These are phyloP conservation scores for Drosophila hydei DNA, from an alignment of 1,140 invertebrate genomes.

Conservation along the genomic window DNA sequence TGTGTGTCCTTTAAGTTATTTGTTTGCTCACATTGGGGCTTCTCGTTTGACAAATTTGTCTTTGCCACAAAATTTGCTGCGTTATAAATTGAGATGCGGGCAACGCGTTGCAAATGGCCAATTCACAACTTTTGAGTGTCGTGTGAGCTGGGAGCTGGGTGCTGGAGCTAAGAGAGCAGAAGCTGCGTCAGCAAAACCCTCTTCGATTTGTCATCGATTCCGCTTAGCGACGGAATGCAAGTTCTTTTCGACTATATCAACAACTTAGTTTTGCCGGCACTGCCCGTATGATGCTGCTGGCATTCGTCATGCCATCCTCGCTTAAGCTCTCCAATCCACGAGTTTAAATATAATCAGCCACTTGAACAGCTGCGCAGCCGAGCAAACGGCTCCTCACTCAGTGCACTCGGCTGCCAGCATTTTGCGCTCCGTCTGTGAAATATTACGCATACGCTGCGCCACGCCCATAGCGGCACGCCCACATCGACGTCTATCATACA, in stretches of 20 bases:
- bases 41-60: constrained; percentile 68
- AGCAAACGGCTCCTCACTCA: constrained; percentile 42
- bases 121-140: constrained; percentile 29
- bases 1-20: constrained; percentile 62
- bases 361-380: constrained; percentile 76
- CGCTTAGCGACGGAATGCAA: constrained; percentile 6
- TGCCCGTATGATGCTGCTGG: neutral
- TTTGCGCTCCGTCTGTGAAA: constrained; percentile 47
- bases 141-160: constrained; percentile 2
- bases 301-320: constrained; percentile 8
- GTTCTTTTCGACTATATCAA: constrained; percentile 25
- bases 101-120: constrained; percentile 21
- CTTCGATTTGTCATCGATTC: constrained; percentile 6
- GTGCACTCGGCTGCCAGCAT: constrained; percentile 22
- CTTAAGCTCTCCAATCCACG: constrained; percentile 27
- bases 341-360: constrained; percentile 75
- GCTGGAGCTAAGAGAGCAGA: neutral
- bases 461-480: constrained; percentile 66
- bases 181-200: constrained; percentile 4
- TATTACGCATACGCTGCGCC: constrained; percentile 69
- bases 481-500: constrained; percentile 72
- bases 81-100: constrained; percentile 54
- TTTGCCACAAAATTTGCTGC: constrained; percentile 42
- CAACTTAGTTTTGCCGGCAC: constrained; percentile 5
- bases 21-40: constrained; percentile 47